phyloP scores from a whole-genome alignment of 1,140 invertebrate species.

The Anastrepha ludens region DNA sequence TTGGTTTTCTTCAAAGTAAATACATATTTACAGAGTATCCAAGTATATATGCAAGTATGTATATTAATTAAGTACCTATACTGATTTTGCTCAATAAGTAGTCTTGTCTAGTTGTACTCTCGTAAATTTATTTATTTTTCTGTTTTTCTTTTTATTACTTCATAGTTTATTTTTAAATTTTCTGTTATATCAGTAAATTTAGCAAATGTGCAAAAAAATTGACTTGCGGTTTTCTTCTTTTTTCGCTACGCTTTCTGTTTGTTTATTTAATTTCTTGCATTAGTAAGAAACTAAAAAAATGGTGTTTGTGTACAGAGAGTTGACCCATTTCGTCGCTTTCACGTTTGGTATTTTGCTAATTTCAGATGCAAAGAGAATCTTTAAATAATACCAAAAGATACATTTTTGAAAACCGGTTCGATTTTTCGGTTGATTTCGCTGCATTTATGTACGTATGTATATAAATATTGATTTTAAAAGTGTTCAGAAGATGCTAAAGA shows the following conservation, averaged over 20 bases:
- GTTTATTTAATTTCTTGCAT: conserved; percentile 14
- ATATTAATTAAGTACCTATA: no score
- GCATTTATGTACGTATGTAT: no score
- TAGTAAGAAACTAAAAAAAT: neutral
- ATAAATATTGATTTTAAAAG: no score
- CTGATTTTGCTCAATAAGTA: no score
- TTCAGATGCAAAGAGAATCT: neutral
- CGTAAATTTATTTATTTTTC: neutral
- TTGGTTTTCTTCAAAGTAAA: conserved; percentile 2
- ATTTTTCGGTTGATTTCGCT: no score
- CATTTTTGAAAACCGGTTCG: neutral
- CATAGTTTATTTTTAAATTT: conserved; percentile 2
- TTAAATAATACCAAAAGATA: neutral
- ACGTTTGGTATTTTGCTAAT: conserved; percentile 41
- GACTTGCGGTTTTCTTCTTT: neutral
- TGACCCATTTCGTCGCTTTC: conserved; percentile 39
- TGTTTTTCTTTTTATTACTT: neutral
- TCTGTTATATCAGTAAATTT: neutral
- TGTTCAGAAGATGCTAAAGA: no score
- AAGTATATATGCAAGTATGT: no score
- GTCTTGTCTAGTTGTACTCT: neutral
- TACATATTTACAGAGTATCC: neutral
- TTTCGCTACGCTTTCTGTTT: conserved; percentile 25
- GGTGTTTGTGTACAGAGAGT: conserved; percentile 11
- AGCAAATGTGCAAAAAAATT: conserved; percentile 19